Percentiles rank a stretch among this genome's conserved stretches.
Conservation (phyloP, 2,797 vertebrate species). For the Myioborus melanocephalus region DNA sequence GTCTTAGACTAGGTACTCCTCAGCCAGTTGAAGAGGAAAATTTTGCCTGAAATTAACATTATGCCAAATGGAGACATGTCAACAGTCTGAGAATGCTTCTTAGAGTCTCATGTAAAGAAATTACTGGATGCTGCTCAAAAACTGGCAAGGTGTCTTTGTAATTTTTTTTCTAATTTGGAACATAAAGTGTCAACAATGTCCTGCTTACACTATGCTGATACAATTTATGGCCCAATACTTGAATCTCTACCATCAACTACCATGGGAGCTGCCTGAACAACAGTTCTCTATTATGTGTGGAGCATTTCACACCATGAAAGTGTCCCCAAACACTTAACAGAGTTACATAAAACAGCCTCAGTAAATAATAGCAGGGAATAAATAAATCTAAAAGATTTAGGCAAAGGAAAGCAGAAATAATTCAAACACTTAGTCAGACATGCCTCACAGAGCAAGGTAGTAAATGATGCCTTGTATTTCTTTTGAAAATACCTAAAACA, state of each 20-base stretch:
- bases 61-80: not conserved
- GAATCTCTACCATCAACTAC: slow-evolving; percentile 11
- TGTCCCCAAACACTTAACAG: slow-evolving; percentile 26
- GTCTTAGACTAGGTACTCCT: not conserved
- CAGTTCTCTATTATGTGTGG: not conserved
- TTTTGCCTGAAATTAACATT: not conserved
- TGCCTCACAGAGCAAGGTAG: not conserved
- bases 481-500: not conserved
- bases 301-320: not conserved
- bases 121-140: not conserved
- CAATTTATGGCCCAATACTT: not conserved
- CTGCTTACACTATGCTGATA: not conserved
- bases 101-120: not conserved
- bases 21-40: not conserved
- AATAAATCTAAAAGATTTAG: slow-evolving; percentile 30
- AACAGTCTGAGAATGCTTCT: not conserved
- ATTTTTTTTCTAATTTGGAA: not conserved
- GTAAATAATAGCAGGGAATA: slow-evolving; percentile 36
- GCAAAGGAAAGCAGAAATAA: slow-evolving; percentile 16
- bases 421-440: not conserved
- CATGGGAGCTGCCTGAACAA: slow-evolving; percentile 28
- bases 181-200: not conserved
- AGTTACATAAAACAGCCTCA: slow-evolving; percentile 12
- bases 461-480: not conserved
- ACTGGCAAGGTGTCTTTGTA: accelerated